These are phyloP conservation scores for Actinia equina DNA, from an alignment of 64 coral and sea anemone species.

Conservation along the genomic window DNA sequence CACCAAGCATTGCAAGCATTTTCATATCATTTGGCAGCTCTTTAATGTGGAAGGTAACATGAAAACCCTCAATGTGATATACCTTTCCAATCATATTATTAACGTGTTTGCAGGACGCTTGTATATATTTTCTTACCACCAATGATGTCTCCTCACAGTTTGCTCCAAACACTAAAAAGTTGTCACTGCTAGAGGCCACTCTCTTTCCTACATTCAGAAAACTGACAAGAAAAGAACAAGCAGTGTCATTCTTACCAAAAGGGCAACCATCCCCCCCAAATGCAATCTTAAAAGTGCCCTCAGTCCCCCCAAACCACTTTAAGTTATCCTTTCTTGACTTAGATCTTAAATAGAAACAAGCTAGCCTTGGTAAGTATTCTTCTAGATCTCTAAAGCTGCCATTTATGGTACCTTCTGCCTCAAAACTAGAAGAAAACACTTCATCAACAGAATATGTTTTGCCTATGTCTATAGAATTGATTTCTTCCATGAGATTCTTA, in stretches of 20 bases:
- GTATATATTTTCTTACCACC: constrained; percentile 26
- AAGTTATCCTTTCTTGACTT: constrained; percentile 16
- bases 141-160: constrained; percentile 22
- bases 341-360: constrained; percentile 54
- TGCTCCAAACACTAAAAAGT: too few species aligned
- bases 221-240: neutral
- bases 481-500: constrained; percentile 48
- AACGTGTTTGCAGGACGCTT: constrained; percentile 19
- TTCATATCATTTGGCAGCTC: too few species aligned
- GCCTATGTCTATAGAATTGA: neutral
- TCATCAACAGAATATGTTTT: too few species aligned
- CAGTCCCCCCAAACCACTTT: constrained; percentile 72
- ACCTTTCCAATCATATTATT: constrained; percentile 19
- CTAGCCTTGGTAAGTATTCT: constrained; percentile 68
- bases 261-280: constrained; percentile 64
- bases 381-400: neutral
- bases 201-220: too few species aligned
- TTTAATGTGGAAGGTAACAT: too few species aligned
- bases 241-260: constrained; percentile 60
- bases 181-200: too few species aligned
- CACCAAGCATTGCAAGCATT: too few species aligned
- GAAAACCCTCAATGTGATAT: constrained; percentile 20
- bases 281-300: constrained; percentile 61
- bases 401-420: too few species aligned
- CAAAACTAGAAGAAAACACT: too few species aligned